Conservation (phyloP, 37 sponge, comb jelly and placozoan species). For the Halichondria panicea region DNA sequence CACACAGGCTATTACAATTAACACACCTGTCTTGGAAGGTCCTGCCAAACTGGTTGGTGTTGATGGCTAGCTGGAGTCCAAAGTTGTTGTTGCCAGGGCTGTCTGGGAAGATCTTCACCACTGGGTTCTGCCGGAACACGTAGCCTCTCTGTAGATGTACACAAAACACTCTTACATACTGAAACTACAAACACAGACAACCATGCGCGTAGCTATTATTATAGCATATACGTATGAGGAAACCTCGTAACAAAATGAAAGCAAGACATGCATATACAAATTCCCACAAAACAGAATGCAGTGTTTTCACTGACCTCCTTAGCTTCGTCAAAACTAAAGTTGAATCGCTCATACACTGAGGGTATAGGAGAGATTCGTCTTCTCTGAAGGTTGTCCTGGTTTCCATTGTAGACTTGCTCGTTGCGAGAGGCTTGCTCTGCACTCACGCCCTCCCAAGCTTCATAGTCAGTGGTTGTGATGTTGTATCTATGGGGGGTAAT, state of each 20-base stretch:
- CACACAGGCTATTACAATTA: background rate
- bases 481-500: slow-evolving; percentile 71
- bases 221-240: too few species aligned
- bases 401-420: slow-evolving; percentile 5
- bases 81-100: slow-evolving; percentile 23
- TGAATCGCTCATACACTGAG: slow-evolving; percentile 28
- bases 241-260: too few species aligned
- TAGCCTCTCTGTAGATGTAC: slow-evolving; percentile 79
- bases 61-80: slow-evolving; percentile 88
- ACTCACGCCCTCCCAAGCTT: slow-evolving; percentile 72
- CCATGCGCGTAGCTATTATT: too few species aligned
- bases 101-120: slow-evolving; percentile 69
- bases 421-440: slow-evolving; percentile 19
- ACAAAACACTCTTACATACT: background rate
- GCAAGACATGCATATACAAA: background rate
- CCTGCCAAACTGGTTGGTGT: slow-evolving; percentile 97
- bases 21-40: slow-evolving; percentile 93
- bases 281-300: background rate
- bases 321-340: slow-evolving; percentile 25
- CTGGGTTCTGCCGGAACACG: slow-evolving; percentile 91
- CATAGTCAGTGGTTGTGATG: slow-evolving; percentile 93
- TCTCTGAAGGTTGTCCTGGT: background rate
- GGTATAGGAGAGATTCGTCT: slow-evolving; percentile 28
- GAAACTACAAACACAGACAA: background rate
- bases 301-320: slow-evolving; percentile 12